Conservation (phyloP, 2,888 invertebrate species). For the Oscheius sp. region DNA sequence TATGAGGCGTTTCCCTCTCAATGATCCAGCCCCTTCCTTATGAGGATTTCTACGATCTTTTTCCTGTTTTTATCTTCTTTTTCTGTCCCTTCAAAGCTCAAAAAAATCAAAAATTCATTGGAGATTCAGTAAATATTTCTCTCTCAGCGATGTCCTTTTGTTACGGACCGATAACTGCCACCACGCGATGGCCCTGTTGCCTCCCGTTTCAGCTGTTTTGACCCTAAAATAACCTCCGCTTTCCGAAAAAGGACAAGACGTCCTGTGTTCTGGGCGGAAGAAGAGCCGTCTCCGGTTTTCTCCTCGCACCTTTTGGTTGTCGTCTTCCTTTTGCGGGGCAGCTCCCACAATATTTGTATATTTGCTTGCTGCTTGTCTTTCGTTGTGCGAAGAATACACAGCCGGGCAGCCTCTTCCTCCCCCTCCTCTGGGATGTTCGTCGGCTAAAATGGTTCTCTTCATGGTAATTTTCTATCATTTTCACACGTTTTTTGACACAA, state of each 20-base stretch:
- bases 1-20: too few relatives aligned
- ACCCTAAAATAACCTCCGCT: too few relatives aligned
- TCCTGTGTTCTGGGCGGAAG: not conserved
- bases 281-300: slow-evolving; percentile 16
- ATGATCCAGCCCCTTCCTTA: too few relatives aligned
- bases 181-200: not conserved
- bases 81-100: too few relatives aligned
- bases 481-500: not conserved
- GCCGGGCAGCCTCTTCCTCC: not conserved
- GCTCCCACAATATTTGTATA: not conserved
- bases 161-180: not conserved
- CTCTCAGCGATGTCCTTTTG: not conserved
- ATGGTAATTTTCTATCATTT: not conserved
- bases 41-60: too few relatives aligned
- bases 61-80: too few relatives aligned
- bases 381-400: slow-evolving; percentile 25
- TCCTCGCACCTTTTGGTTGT: slow-evolving; percentile 23
- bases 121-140: not conserved
- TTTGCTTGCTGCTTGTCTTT: slow-evolving; percentile 27
- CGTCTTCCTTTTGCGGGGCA: too few relatives aligned
- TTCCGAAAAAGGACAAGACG: too few relatives aligned
- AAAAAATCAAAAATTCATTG: too few relatives aligned
- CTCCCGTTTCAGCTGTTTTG: not conserved
- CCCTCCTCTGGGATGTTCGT: not conserved
- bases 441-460: too few relatives aligned